Evolutionary conservation across 2,113 vertebrate species (phyloP).

Genomic region (Collichthys lucidus): DNA sequence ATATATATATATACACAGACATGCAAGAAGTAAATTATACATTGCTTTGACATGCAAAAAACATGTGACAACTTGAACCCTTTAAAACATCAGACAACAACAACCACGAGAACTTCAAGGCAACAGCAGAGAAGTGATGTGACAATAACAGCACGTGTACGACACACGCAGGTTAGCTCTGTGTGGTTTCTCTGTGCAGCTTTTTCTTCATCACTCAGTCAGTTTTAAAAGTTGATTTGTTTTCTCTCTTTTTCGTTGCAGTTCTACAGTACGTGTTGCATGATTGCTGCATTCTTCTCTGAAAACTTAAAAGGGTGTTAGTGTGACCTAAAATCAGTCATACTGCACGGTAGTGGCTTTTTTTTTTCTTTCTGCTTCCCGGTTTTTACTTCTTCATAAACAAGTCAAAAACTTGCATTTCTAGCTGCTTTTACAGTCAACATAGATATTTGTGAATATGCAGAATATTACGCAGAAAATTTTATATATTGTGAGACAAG

Average conservation of each 20-base stretch:
- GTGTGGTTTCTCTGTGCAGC: constrained; percentile 35
- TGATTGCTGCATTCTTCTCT: background rate
- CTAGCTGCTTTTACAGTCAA: background rate
- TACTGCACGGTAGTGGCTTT: background rate
- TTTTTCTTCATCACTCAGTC: constrained; percentile 24
- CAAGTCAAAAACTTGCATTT: background rate
- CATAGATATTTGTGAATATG: background rate
- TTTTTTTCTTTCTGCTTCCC: constrained; percentile 2
- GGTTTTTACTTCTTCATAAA: background rate
- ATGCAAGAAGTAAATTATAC: no score
- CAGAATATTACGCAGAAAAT: background rate
- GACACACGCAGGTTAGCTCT: constrained; percentile 4
- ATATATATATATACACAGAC: no score
- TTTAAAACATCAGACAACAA: background rate
- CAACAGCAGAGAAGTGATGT: background rate
- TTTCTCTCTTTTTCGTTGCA: background rate
- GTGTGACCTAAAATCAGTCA: background rate
- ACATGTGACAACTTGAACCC: background rate
- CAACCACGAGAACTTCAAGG: background rate
- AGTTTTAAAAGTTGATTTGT: constrained; percentile 8
- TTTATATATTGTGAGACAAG: background rate
- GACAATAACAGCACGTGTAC: background rate
- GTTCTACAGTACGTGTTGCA: background rate
- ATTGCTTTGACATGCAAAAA: background rate
- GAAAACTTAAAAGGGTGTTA: background rate